These are phyloP conservation scores for Xiphydria camelus DNA, from an alignment of 2,888 invertebrate species.

Conservation along the genomic window DNA sequence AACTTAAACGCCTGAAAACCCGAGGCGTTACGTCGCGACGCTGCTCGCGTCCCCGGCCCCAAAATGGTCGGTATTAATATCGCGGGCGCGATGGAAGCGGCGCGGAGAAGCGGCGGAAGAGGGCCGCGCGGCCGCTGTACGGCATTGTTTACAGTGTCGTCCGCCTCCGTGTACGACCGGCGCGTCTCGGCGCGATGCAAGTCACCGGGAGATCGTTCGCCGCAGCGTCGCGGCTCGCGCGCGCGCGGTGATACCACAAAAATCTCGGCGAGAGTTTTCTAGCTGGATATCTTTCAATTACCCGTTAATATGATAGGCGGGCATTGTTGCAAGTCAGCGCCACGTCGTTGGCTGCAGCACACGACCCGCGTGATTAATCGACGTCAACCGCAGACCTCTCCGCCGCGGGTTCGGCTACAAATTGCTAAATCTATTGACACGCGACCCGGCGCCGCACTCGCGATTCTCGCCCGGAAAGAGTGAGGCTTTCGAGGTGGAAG, in stretches of 20 bases:
- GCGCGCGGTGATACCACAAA: constrained; percentile 47
- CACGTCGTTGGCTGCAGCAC: constrained; percentile 53
- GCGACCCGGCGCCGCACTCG: not conserved
- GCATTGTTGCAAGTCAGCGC: constrained; percentile 54
- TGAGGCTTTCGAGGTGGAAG: not conserved
- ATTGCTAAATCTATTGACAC: constrained; percentile 34
- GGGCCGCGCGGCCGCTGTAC: no score
- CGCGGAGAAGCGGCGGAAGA: constrained; percentile 12
- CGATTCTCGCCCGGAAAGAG: not conserved
- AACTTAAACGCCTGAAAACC: constrained; percentile 45
- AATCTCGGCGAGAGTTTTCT: constrained; percentile 51
- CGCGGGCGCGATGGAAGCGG: constrained; percentile 25
- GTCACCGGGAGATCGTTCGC: constrained; percentile 50
- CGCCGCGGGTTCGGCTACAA: constrained; percentile 13
- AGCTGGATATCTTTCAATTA: constrained; percentile 58
- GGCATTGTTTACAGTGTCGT: constrained; percentile 42
- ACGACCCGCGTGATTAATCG: constrained; percentile 52
- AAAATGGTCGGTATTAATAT: constrained; percentile 44
- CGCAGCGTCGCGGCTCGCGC: constrained; percentile 32
- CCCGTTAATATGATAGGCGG: constrained; percentile 54
- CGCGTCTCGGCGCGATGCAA: constrained; percentile 41
- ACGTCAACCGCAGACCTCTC: constrained; percentile 54
- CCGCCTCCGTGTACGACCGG: constrained; percentile 30
- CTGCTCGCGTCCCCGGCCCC: constrained; percentile 19
- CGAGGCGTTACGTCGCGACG: constrained; percentile 3